A percentile compares a stretch with the other conserved stretches of the same genome.
Evolutionary conservation across 2,113 vertebrate genomes (phyloP).

Genomic region (Saguinus imperator): DNA sequence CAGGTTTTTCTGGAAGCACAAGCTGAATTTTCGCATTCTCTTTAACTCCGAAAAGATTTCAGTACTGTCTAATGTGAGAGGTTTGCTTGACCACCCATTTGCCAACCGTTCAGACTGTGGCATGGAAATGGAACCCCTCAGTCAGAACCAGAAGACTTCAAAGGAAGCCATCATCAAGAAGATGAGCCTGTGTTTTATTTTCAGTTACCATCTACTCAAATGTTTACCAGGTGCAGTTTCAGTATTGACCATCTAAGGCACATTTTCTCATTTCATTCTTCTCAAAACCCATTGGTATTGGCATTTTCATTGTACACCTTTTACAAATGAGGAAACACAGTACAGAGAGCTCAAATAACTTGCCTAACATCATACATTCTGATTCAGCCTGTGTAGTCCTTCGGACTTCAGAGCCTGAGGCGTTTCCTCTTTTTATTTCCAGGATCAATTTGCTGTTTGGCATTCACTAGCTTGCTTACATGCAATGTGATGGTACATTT

Average conservation of each 20-base stretch:
- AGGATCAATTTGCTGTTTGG: not conserved
- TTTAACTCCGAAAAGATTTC: not conserved
- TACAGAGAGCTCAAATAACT: not conserved
- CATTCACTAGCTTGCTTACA: not conserved
- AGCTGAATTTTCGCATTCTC: not conserved
- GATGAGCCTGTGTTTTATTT: not conserved
- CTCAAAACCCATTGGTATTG: not conserved
- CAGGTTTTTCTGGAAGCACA: constrained; percentile 31
- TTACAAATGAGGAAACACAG: not conserved
- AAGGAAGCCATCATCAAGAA: not conserved
- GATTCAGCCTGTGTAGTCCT: not conserved
- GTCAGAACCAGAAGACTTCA: not conserved
- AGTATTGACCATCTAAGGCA: not conserved
- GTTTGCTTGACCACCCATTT: not conserved
- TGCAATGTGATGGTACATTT: not conserved
- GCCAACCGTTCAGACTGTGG: not conserved
- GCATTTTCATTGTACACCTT: not conserved
- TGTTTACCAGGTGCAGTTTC: not conserved
- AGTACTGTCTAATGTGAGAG: not conserved
- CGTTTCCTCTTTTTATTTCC: not conserved
- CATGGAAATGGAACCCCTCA: not conserved
- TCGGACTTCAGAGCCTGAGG: not conserved
- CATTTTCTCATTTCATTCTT: not conserved
- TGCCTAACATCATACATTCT: not conserved
- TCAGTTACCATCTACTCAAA: not conserved